Evolutionary conservation across 2,113 vertebrate genomes (phyloP).

Genomic region (Trachemys scripta): DNA sequence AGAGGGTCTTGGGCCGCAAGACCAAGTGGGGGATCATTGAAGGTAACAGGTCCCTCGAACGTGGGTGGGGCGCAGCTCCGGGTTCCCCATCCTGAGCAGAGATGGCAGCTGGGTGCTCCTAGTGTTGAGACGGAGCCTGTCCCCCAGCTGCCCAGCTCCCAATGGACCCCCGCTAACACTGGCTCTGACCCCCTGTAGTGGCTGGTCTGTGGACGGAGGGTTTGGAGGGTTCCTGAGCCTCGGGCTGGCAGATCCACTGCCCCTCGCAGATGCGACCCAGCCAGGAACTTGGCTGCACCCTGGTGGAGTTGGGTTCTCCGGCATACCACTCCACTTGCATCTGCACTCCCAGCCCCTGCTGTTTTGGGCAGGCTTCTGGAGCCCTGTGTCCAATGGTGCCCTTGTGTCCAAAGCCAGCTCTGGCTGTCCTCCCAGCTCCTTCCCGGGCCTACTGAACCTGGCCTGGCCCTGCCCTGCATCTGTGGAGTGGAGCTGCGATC

Average conservation of each 20-base stretch:
- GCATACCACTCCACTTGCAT: background rate
- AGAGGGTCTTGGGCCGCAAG: constrained; percentile 92
- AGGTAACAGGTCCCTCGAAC: constrained; percentile 78
- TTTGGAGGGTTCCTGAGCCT: background rate
- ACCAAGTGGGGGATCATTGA: constrained; percentile 98
- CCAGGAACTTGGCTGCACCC: no score
- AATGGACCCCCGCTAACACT: background rate
- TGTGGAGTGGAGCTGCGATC: fast-evolving
- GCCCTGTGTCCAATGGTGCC: no score
- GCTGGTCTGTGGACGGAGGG: background rate
- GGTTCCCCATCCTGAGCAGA: no score
- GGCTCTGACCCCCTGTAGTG: background rate
- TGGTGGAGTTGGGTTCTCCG: no score
- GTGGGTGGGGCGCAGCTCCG: background rate
- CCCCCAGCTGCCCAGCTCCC: background rate
- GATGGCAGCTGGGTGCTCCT: background rate
- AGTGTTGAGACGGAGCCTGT: background rate
- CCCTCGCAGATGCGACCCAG: background rate
- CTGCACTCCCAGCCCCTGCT: background rate
- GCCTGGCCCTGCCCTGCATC: background rate
- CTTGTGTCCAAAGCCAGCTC: background rate
- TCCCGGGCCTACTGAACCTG: background rate
- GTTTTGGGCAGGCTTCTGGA: no score
- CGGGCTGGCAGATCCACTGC: background rate
- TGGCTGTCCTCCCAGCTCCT: background rate